Base-by-base conservation (phyloP, 2,797 vertebrate species). In the Tokudaia muenninki region DNA sequence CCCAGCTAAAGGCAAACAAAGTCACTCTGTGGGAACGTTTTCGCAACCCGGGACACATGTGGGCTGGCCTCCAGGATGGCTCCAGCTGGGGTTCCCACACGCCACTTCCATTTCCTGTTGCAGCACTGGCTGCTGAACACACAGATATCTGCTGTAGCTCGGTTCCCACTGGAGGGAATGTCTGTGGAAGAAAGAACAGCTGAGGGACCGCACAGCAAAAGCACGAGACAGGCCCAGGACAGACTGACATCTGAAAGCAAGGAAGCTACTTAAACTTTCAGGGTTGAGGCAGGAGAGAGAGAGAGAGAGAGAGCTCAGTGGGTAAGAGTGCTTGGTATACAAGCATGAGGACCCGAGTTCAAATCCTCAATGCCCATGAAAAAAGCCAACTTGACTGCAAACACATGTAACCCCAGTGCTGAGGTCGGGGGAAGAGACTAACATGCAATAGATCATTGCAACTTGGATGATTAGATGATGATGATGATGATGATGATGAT, bases 1-100 rank as follows among this genome's bases (percentile, higher is more conserved):
- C 81, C 75, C 87, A 92, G 80, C 92, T 87, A 81, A 96, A 94
- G 80, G 47, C 90, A 96, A 96, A 96, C 95, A 97, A 94, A 96
- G 57, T 61, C 50, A 57, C 44, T 89, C 61, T 70, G 50, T 96
- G 96, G 92, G 96, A 97, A 97, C 67, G 50, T 93, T 92, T 95
- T 87, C 24, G 26, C 92, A 95, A 90, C 63, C 84, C n/a, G 13
- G 80, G 59, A 91, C 61, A 84, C 88, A 90, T 34, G 47, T 74
- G 88, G 57, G 29, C 4, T 1, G 92, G 70, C 90, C 65, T 75
- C 83, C 2, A 0, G 79, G 80, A 78, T 1, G 3, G 50, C 67
- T 84, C 75, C 3, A 70, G 50, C 90, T 61, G 50, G 63, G 63
- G 84, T 74, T 94, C 90, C 74, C 79, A 78, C 87, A 47, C 4